phyloP scores from a whole-genome alignment of 2,113 vertebrate species.

The Loxodonta africana region DNA sequence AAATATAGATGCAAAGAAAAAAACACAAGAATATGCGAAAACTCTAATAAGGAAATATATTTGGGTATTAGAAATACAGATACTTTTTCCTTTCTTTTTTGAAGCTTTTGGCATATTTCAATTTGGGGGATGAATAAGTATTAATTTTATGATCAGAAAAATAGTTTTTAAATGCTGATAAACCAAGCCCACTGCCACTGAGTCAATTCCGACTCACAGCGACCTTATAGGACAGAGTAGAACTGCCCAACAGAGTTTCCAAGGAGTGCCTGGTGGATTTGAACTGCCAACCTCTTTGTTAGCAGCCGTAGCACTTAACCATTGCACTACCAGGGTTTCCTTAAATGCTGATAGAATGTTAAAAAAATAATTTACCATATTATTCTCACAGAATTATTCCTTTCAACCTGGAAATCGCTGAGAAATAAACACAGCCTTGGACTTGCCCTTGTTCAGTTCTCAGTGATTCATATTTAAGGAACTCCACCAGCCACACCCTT shows the following conservation, averaged over 20 bases:
- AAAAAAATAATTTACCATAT: conserved; percentile 2
- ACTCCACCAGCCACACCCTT: background rate
- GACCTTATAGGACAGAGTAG: too few species aligned
- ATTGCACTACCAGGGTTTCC: background rate
- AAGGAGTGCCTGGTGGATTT: too few species aligned
- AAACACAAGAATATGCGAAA: conserved; percentile 2
- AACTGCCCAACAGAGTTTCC: too few species aligned
- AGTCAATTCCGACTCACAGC: too few species aligned
- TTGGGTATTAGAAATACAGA: conserved; percentile 19
- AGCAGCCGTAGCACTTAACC: too few species aligned
- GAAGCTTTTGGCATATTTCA: conserved; percentile 1
- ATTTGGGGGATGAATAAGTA: background rate
- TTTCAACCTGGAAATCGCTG: conserved; percentile 20
- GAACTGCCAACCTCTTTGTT: too few species aligned
- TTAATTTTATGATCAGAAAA: conserved; percentile 46
- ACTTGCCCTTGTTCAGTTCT: background rate
- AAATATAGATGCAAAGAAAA: conserved; percentile 9
- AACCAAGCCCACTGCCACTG: too few species aligned
- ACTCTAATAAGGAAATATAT: conserved; percentile 22
- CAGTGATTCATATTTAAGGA: conserved; percentile 26
- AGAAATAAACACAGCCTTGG: background rate
- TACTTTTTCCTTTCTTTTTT: background rate
- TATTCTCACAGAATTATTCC: conserved; percentile 16
- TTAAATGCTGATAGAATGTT: background rate
- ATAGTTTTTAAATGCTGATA: background rate